Evolutionary conservation across 2,797 vertebrate species (phyloP).

Genomic region (Scyliorhinus canicula): DNA sequence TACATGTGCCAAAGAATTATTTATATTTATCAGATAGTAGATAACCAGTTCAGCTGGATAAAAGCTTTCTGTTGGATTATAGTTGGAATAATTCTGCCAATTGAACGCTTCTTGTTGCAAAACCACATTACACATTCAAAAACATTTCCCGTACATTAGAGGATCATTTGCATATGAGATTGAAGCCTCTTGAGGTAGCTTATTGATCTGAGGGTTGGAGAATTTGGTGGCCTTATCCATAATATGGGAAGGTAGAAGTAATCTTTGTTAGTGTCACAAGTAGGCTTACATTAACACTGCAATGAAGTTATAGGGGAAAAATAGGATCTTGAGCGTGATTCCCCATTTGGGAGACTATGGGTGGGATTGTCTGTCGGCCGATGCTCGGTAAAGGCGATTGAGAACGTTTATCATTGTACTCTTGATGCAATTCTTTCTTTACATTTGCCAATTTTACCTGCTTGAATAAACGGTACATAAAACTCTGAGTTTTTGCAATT

Average conservation of each 20-base stretch:
- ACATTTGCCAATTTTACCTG: neutral
- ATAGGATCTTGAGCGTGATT: too few species aligned
- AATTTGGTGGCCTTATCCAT: neutral
- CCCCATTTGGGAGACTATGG: too few species aligned
- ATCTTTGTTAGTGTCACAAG: too few species aligned
- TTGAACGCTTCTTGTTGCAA: neutral
- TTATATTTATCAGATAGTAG: too few species aligned
- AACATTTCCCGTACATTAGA: neutral
- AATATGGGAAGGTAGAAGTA: neutral
- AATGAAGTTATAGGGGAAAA: too few species aligned
- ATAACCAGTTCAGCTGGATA: neutral
- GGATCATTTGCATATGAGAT: neutral
- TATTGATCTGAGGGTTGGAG: neutral
- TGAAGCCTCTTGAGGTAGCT: neutral
- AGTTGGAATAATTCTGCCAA: neutral
- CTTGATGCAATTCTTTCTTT: neutral
- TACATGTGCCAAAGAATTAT: neutral
- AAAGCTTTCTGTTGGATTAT: neutral
- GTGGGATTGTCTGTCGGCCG: too few species aligned
- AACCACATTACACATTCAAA: too few species aligned
- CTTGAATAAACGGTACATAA: neutral
- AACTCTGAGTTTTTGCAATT: neutral
- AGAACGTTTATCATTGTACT: neutral
- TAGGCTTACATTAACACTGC: too few species aligned
- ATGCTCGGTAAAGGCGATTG: too few species aligned